Evolutionary conservation across 2,113 vertebrate genomes (phyloP).

Genomic region (Cnemophilus loriae): DNA sequence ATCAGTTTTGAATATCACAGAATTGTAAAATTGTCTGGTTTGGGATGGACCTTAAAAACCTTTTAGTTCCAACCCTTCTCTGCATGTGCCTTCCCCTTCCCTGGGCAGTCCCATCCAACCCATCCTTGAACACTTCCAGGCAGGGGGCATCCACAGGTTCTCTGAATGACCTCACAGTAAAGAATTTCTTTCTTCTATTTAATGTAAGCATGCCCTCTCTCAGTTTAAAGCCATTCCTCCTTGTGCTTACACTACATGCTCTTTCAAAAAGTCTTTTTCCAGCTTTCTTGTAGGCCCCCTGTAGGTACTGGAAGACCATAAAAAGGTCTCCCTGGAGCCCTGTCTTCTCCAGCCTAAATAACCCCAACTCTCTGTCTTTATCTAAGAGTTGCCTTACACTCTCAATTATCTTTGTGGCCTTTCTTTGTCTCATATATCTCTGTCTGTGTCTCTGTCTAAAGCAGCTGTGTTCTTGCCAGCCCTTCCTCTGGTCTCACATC

Average conservation of each 20-base stretch:
- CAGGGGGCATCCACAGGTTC: not conserved
- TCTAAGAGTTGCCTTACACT: not conserved
- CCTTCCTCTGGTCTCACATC: not conserved
- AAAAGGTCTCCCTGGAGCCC: not conserved
- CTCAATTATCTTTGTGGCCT: not conserved
- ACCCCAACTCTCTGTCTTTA: not conserved
- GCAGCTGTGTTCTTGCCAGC: not conserved
- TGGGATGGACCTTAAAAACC: not conserved
- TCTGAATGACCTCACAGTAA: not conserved
- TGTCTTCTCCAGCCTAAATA: not conserved
- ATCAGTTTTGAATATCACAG: not conserved
- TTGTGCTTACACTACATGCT: not conserved
- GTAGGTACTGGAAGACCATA: not conserved
- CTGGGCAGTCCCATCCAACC: not conserved
- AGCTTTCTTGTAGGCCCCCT: not conserved
- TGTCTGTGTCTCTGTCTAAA: too few relatives aligned
- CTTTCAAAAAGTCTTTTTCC: not conserved
- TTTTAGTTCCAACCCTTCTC: not conserved
- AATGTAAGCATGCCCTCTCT: not conserved
- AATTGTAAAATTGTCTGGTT: not conserved
- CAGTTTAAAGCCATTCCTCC: not conserved
- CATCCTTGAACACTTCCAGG: not conserved
- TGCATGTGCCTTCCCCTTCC: rapidly evolving
- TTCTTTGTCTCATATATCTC: not conserved
- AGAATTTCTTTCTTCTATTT: not conserved